These are phyloP conservation scores for Glareola pratincola DNA, from an alignment of 2,113 vertebrate genomes.

Conservation along the genomic window DNA sequence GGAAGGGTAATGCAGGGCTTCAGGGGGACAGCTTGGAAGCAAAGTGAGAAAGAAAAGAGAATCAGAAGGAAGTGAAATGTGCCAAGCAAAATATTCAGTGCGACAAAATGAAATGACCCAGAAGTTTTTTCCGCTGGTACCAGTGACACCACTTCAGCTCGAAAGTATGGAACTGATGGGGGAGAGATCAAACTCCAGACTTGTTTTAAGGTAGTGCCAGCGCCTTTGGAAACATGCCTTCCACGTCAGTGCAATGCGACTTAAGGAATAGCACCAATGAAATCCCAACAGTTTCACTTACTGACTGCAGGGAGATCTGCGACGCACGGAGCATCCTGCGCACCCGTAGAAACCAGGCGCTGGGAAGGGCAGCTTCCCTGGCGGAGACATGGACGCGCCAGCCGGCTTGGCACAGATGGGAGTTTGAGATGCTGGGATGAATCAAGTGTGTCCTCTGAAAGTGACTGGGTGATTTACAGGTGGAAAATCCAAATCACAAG, in stretches of 20 bases:
- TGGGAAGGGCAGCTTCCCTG: neutral
- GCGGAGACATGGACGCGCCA: rapidly evolving
- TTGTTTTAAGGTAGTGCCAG: neutral
- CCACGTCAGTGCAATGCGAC: rapidly evolving
- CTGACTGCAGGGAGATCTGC: neutral
- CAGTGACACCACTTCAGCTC: rapidly evolving
- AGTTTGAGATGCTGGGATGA: neutral
- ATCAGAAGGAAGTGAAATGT: neutral
- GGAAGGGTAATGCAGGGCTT: neutral
- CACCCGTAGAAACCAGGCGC: rapidly evolving
- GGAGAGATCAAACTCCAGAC: neutral
- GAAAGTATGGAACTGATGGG: neutral
- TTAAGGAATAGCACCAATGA: rapidly evolving
- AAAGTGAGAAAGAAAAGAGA: neutral
- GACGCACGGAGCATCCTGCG: neutral
- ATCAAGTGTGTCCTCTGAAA: neutral
- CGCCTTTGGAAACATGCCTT: neutral
- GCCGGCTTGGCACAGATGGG: neutral
- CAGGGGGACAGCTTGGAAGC: neutral
- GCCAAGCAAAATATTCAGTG: neutral
- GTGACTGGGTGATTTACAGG: neutral
- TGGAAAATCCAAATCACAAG: neutral
- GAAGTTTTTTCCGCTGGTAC: neutral
- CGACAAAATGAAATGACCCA: neutral
- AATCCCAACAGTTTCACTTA: neutral